phyloP scores from a whole-genome alignment of 2,113 vertebrate species.

The Plecturocebus donacophilus region DNA sequence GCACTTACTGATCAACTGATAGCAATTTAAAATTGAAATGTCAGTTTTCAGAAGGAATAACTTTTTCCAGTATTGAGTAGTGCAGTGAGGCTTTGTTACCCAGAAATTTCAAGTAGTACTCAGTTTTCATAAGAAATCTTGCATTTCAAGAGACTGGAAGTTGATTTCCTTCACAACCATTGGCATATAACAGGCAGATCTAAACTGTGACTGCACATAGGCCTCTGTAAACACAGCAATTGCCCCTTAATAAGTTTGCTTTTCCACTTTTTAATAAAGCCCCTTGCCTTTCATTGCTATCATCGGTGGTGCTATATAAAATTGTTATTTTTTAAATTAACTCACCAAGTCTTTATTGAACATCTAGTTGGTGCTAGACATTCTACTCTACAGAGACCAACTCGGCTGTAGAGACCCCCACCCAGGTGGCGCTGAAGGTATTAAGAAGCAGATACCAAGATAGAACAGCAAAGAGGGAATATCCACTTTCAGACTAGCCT shows the following conservation, averaged over 20 bases:
- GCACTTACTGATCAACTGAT: neutral
- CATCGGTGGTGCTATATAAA: neutral
- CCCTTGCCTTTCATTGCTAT: neutral
- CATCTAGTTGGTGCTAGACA: neutral
- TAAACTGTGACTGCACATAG: neutral
- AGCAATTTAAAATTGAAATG: conserved; percentile 13
- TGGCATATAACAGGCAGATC: neutral
- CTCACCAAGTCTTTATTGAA: neutral
- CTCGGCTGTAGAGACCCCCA: too few relatives aligned
- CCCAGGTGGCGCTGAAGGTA: too few relatives aligned
- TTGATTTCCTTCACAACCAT: neutral
- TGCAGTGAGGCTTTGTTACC: neutral
- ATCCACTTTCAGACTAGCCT: too few relatives aligned
- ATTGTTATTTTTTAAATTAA: neutral
- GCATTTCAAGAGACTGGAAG: neutral
- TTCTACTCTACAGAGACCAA: neutral
- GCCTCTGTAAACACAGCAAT: neutral
- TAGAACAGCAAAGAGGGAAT: too few relatives aligned
- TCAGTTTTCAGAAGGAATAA: conserved; percentile 19
- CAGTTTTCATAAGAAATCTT: neutral
- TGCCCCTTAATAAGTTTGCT: neutral
- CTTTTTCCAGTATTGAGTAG: neutral
- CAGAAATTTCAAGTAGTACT: neutral
- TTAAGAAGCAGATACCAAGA: too few relatives aligned
- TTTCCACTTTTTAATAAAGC: neutral